Evolutionary conservation across 35 echinoderm and acorn worm species (phyloP).

Genomic region (Patiria miniata): DNA sequence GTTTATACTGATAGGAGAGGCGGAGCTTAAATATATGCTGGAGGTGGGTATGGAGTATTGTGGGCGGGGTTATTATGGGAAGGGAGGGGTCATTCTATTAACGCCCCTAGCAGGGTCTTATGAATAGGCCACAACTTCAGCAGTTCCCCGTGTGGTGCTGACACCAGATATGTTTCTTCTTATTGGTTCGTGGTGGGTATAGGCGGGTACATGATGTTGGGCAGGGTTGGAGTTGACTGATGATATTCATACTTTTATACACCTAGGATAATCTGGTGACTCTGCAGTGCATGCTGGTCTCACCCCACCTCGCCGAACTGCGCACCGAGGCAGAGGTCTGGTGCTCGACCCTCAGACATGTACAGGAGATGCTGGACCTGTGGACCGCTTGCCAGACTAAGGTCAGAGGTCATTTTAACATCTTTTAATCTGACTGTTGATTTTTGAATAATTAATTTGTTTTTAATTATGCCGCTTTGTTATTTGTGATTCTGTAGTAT

Average conservation of each 20-base stretch:
- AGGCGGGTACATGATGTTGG: no score
- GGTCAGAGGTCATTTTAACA: conserved; percentile 37
- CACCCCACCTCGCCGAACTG: conserved; percentile 90
- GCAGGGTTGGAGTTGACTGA: no score
- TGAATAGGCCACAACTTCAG: no score
- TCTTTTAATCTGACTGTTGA: background rate
- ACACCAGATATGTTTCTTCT: no score
- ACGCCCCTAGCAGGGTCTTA: no score
- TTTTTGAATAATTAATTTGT: background rate
- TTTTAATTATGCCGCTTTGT: no score
- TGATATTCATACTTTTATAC: background rate
- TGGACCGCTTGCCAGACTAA: conserved; percentile 73
- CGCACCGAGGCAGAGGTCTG: conserved; percentile 77
- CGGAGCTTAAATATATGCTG: conserved; percentile 76
- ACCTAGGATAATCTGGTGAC: conserved; percentile 86
- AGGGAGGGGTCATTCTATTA: no score
- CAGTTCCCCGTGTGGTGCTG: no score
- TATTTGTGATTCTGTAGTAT: no score
- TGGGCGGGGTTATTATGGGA: no score
- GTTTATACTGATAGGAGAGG: conserved; percentile 73
- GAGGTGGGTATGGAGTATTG: conserved; percentile 45
- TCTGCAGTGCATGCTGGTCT: conserved; percentile 95
- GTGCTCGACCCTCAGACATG: conserved; percentile 66
- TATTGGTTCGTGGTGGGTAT: no score
- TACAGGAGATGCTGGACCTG: conserved; percentile 76